These are phyloP conservation scores for Conops quadrifasciatus DNA, from an alignment of 2,888 invertebrate genomes.

Conservation along the genomic window DNA sequence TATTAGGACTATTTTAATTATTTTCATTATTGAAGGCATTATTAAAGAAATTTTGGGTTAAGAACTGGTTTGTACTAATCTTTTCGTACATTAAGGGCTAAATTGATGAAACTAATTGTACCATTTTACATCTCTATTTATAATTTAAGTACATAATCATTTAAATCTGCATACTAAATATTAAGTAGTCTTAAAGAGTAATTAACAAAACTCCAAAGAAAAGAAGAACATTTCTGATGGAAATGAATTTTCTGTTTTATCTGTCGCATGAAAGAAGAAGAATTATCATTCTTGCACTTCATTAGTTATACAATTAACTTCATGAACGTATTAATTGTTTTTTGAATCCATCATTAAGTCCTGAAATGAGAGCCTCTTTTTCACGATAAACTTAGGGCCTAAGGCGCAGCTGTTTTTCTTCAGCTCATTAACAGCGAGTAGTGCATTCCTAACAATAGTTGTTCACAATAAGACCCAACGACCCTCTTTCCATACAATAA, in stretches of 20 bases:
- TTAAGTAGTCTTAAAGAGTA: no score
- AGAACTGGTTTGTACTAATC: no score
- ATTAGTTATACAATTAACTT: conserved; percentile 21
- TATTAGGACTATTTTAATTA: no score
- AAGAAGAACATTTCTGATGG: no score
- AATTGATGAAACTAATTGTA: no score
- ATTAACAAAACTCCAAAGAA: no score
- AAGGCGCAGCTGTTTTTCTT: not conserved
- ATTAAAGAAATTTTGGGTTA: no score
- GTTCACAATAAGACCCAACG: not conserved
- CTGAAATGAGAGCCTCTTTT: not conserved
- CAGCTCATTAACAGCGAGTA: not conserved
- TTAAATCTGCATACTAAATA: no score
- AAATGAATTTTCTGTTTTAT: not conserved
- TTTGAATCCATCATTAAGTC: conserved; percentile 16
- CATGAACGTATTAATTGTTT: conserved; percentile 12
- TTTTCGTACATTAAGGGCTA: no score
- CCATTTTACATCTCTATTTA: no score
- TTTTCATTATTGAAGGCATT: no score
- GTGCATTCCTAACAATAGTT: not conserved
- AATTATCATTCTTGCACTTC: conserved; percentile 3
- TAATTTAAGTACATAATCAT: no score
- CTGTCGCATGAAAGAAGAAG: not conserved
- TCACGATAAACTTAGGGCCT: not conserved
- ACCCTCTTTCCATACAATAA: not conserved